These are phyloP conservation scores for Oncorhynchus clarkii DNA, from an alignment of 2,113 vertebrate species.

Conservation along the genomic window DNA sequence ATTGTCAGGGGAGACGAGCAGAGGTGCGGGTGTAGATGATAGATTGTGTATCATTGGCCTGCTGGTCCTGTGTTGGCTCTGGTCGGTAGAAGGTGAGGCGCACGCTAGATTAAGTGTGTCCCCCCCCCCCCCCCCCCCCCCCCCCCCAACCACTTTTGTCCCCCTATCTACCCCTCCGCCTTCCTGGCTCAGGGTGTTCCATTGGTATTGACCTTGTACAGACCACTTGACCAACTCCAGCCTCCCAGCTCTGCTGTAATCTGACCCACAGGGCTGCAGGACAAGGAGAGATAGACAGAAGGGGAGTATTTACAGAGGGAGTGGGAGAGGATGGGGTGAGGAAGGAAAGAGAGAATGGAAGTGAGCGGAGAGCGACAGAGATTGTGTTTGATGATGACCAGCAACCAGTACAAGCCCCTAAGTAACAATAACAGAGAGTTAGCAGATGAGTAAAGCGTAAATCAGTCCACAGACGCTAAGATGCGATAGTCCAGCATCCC, in stretches of 20 bases:
- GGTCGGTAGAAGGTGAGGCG: background rate
- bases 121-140: background rate
- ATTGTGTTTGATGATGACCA: background rate
- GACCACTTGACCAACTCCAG: slow-evolving; percentile 10
- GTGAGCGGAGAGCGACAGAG: background rate
- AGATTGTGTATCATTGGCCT: background rate
- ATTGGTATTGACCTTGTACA: slow-evolving; percentile 15
- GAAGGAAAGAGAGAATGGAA: background rate
- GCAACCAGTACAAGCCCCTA: background rate
- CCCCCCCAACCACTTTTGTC: background rate
- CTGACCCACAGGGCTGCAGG: background rate
- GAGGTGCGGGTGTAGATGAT: background rate
- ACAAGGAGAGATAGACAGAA: background rate
- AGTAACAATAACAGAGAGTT: background rate
- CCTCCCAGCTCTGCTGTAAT: slow-evolving; percentile 4
- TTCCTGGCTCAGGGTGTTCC: background rate
- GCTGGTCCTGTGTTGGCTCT: background rate
- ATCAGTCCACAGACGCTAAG: no score
- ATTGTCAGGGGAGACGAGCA: no score
- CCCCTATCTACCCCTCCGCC: no score
- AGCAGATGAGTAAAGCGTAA: background rate
- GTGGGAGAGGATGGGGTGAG: background rate
- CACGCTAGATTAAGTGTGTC: background rate
- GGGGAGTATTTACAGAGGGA: background rate
- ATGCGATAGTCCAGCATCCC: no score